Evolutionary conservation across 2,888 invertebrate species (phyloP).

Genomic region (Aproaerema taeniolella): DNA sequence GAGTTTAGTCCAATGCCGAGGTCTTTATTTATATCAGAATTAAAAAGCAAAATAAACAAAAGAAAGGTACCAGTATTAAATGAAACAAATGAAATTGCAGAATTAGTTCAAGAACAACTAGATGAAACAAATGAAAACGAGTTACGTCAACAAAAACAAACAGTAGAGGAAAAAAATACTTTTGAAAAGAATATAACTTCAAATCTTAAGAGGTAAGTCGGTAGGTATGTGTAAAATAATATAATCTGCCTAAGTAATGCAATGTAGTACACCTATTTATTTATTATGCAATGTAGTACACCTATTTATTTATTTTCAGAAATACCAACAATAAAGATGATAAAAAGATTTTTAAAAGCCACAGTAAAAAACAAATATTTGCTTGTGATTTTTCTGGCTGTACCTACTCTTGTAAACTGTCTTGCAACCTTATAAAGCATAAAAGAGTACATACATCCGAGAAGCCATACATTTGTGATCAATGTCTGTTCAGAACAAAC

Average conservation of each 20-base stretch:
- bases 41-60: conserved; percentile 2
- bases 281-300: no score
- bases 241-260: no score
- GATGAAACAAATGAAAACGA: no score
- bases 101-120: no score
- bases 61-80: background rate
- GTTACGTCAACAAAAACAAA: no score
- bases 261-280: no score
- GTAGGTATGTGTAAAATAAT: no score
- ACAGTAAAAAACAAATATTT: conserved; percentile 51
- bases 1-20: conserved; percentile 50
- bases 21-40: conserved; percentile 44
- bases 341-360: background rate
- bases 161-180: no score
- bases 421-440: conserved; percentile 66
- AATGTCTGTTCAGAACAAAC: conserved; percentile 63
- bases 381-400: conserved; percentile 71
- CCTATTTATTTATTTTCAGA: background rate
- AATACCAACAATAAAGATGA: background rate
- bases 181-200: no score
- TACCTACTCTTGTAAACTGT: conserved; percentile 69
- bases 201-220: no score
- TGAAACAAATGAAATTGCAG: background rate
- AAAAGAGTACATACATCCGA: conserved; percentile 60
- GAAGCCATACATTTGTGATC: conserved; percentile 65